Evolutionary conservation across 1,140 invertebrate species (phyloP).

Genomic region (Antheraea mylitta): DNA sequence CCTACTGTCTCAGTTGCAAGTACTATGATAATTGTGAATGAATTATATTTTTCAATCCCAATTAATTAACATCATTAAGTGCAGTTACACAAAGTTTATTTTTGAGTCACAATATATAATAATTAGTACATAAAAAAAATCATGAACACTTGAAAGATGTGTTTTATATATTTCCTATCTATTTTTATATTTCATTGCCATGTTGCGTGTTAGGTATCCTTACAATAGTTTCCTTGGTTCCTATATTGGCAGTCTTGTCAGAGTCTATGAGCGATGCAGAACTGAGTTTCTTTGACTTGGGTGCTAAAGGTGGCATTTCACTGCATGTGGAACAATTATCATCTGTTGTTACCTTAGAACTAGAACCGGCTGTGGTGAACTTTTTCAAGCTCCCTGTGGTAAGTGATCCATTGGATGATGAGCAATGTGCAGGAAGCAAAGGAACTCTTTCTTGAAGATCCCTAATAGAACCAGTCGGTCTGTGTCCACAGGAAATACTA

Average conservation of each 20-base stretch:
- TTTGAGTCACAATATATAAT: not conserved
- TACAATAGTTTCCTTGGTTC: slow-evolving; percentile 60
- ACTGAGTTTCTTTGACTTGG: slow-evolving; percentile 65
- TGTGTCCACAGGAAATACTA: slow-evolving; percentile 40
- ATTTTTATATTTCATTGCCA: slow-evolving; percentile 63
- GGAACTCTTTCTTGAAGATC: slow-evolving; percentile 59
- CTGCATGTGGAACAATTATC: slow-evolving; percentile 65
- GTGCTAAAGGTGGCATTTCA: slow-evolving; percentile 60
- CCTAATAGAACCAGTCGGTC: slow-evolving; percentile 41
- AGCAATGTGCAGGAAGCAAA: slow-evolving; percentile 59
- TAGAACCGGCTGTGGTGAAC: slow-evolving; percentile 51
- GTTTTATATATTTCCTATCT: slow-evolving; percentile 23
- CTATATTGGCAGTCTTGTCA: slow-evolving; percentile 40
- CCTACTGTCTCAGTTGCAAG: not conserved
- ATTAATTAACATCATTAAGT: not conserved
- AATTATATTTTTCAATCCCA: not conserved
- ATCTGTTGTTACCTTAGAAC: slow-evolving; percentile 47
- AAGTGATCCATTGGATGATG: slow-evolving; percentile 64
- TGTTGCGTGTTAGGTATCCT: slow-evolving; percentile 62
- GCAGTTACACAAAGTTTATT: not conserved
- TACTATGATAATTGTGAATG: not conserved
- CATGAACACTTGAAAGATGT: too few species aligned
- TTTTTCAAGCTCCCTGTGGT: slow-evolving; percentile 65
- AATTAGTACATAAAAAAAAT: not conserved
- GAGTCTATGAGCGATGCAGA: slow-evolving; percentile 64